A percentile compares a stretch with the other conserved stretches of the same genome.
Evolutionary conservation across 2,113 vertebrate genomes (phyloP).

Genomic region (Hemiprocne comata): DNA sequence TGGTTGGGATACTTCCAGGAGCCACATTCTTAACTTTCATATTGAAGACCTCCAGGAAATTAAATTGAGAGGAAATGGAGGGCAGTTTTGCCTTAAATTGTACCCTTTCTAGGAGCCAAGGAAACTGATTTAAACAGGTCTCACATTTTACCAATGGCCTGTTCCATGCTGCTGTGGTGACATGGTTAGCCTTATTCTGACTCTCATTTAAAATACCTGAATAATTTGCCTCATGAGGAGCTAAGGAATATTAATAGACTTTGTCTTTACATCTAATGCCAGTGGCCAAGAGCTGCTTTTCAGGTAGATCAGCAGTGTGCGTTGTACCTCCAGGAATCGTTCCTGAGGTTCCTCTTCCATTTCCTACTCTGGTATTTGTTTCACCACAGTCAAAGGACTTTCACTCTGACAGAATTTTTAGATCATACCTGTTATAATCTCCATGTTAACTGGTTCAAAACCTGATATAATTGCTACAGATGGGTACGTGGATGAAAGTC

Average conservation of each 20-base stretch:
- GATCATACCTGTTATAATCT: not conserved
- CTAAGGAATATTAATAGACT: not conserved
- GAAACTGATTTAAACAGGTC: not conserved
- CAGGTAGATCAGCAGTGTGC: not conserved
- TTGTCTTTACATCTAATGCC: not conserved
- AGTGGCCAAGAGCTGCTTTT: not conserved
- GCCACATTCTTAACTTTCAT: not conserved
- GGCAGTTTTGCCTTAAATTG: not conserved
- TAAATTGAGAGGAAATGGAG: not conserved
- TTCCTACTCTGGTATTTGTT: not conserved
- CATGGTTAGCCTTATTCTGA: not conserved
- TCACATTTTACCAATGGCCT: not conserved
- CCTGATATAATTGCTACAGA: not conserved
- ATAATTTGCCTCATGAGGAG: not conserved
- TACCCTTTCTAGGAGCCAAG: not conserved
- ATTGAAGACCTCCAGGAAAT: not conserved
- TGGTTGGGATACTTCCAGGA: not conserved
- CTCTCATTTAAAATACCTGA: not conserved
- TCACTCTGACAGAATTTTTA: not conserved
- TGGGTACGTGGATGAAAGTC: not conserved
- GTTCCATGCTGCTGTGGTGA: not conserved
- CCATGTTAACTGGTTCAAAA: not conserved
- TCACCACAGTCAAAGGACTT: not conserved
- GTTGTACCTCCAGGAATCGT: not conserved
- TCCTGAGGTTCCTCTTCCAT: not conserved